A percentile compares a stretch with the other conserved stretches of the same genome.
Evolutionary conservation across 2,113 vertebrate genomes (phyloP).

Genomic region (Pelecanus crispus): DNA sequence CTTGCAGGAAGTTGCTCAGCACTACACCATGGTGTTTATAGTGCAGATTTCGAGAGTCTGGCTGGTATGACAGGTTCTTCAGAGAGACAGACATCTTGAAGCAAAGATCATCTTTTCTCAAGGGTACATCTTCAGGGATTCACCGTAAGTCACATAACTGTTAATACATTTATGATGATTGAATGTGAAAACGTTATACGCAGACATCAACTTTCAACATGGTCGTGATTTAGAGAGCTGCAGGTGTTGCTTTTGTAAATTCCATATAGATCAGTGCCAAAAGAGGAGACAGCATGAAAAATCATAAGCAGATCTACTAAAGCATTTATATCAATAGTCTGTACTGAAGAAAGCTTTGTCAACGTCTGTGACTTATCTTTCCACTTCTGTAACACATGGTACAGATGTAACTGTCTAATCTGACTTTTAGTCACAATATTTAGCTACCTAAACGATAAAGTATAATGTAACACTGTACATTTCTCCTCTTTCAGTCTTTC

Average conservation of each 20-base stretch:
- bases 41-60: not conserved
- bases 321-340: conserved; percentile 10
- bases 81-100: not conserved
- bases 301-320: conserved; percentile 22
- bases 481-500: not conserved
- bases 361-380: not conserved
- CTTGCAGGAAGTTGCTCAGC: not conserved
- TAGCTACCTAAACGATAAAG: conserved; percentile 21
- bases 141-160: not conserved
- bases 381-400: not conserved
- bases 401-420: conserved; percentile 12
- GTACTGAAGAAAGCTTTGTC: conserved; percentile 24
- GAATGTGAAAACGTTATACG: not conserved
- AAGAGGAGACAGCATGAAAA: conserved; percentile 8
- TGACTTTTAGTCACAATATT: conserved; percentile 46
- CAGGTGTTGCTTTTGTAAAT: conserved; percentile 45
- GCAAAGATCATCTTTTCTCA: not conserved
- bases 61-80: not conserved
- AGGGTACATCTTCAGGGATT: not conserved
- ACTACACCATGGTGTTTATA: not conserved
- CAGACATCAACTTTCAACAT: conserved; percentile 33
- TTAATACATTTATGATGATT: conserved; percentile 9
- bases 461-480: not conserved
- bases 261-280: conserved; percentile 15
- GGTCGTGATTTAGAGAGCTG: conserved; percentile 42